Conservation (phyloP, 1,140 invertebrate genomes). For the Arion vulgaris region DNA sequence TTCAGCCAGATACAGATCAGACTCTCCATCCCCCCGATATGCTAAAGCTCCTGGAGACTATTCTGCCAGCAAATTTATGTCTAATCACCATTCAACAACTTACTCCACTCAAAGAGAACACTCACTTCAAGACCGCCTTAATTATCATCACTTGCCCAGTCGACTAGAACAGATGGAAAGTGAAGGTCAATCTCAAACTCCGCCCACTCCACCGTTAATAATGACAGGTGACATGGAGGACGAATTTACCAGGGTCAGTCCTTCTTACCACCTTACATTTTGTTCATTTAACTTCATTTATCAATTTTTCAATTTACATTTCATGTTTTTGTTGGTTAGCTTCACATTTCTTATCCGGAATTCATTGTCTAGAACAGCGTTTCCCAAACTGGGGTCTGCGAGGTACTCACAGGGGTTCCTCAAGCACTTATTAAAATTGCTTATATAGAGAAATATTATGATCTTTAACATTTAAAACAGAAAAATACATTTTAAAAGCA, state of each 20-base stretch:
- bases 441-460: no score
- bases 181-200: conserved; percentile 35
- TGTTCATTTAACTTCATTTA: background rate
- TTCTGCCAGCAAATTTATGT: background rate
- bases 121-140: background rate
- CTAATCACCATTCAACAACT: background rate
- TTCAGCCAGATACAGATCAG: background rate
- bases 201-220: conserved; percentile 27
- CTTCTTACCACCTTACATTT: conserved; percentile 9
- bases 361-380: no score
- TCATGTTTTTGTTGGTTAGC: background rate
- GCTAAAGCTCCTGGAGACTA: background rate
- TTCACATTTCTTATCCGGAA: background rate
- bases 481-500: no score
- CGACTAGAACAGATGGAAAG: conserved; percentile 22
- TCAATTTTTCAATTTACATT: background rate
- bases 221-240: conserved; percentile 45
- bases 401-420: no score
- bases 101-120: background rate
- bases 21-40: background rate
- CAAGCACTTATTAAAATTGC: no score
- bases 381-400: no score
- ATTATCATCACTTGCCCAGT: conserved; percentile 17
- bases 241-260: conserved; percentile 55
- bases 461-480: no score